Percentiles rank a stretch among this genome's conserved stretches.
These are phyloP conservation scores for Caenorhabditis virilis DNA, from an alignment of 2,888 invertebrate species.

Conservation along the genomic window DNA sequence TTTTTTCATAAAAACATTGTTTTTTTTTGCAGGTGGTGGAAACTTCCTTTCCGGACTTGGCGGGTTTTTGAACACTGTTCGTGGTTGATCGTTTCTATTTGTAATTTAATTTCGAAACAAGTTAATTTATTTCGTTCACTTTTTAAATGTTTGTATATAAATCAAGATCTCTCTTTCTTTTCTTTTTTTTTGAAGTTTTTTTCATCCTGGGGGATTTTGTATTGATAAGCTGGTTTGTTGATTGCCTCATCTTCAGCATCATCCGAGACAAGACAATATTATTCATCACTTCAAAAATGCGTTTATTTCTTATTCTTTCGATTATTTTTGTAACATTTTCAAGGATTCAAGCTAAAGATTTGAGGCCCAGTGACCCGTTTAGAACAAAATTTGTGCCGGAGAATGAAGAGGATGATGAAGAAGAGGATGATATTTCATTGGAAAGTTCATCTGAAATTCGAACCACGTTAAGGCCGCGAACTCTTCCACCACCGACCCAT, in stretches of 20 bases:
- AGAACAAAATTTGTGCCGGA: conserved; percentile 25
- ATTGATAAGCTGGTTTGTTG: conserved; percentile 2
- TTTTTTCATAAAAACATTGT: too few relatives aligned
- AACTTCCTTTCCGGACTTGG: conserved; percentile 48
- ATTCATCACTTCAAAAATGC: too few relatives aligned
- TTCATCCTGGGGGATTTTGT: neutral
- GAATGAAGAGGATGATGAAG: conserved; percentile 7
- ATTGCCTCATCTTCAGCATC: neutral
- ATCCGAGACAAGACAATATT: too few relatives aligned
- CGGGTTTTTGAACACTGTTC: conserved; percentile 47
- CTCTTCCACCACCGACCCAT: conserved; percentile 13
- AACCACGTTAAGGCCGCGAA: conserved; percentile 8
- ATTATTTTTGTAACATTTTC: too few relatives aligned
- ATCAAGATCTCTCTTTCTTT: conserved; percentile 1
- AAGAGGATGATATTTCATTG: conserved; percentile 26
- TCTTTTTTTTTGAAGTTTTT: neutral
- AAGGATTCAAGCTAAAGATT: too few relatives aligned
- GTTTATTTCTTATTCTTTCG: neutral
- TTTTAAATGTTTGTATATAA: conserved; percentile 19
- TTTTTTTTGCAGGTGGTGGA: conserved; percentile 49
- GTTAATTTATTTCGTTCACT: conserved; percentile 4
- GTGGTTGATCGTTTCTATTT: conserved; percentile 12
- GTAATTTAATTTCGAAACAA: neutral
- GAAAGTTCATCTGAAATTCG: conserved; percentile 17
- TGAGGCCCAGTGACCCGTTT: conserved; percentile 32